These are phyloP conservation scores for Helobdella robusta DNA, from an alignment of 2,888 invertebrate species.

Conservation along the genomic window DNA sequence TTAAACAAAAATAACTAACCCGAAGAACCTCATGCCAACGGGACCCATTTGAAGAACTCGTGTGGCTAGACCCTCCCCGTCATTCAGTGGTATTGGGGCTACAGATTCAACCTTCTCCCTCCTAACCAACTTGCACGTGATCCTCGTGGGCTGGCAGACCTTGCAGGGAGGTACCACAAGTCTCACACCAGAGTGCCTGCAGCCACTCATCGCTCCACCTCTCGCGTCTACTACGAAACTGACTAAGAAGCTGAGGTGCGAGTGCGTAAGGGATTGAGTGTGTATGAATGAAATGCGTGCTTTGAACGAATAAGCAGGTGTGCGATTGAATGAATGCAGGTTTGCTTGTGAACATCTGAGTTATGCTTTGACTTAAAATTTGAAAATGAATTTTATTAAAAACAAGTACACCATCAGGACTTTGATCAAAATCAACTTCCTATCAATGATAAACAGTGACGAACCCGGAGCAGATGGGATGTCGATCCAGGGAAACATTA, in stretches of 20 bases:
- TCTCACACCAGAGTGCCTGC: constrained; percentile 92
- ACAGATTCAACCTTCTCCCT: constrained; percentile 71
- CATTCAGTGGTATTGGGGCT: constrained; percentile 97
- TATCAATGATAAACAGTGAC: constrained; percentile 9
- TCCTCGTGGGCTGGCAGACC: constrained; percentile 89
- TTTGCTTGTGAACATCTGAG: too few species aligned
- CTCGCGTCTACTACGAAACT: constrained; percentile 98
- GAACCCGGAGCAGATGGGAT: constrained; percentile 54
- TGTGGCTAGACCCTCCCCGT: constrained; percentile 92
- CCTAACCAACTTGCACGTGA: constrained; percentile 87
- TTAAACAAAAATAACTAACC: too few species aligned
- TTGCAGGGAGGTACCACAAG: constrained; percentile 95
- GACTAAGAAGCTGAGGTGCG: constrained; percentile 75
- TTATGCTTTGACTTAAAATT: too few species aligned
- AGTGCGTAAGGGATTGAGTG: too few species aligned
- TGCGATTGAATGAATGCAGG: too few species aligned
- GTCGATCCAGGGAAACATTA: constrained; percentile 55
- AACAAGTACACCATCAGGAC: not conserved
- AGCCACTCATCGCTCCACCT: constrained; percentile 73
- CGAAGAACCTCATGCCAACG: constrained; percentile 89
- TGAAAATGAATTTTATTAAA: too few species aligned
- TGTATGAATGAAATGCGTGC: too few species aligned
- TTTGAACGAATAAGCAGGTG: too few species aligned
- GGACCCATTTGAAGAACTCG: constrained; percentile 93
- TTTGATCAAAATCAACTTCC: not conserved